A percentile compares a stretch with the other conserved stretches of the same genome.
These are phyloP conservation scores for Grallaria varia DNA, from an alignment of 2,113 vertebrate species.

Conservation along the genomic window DNA sequence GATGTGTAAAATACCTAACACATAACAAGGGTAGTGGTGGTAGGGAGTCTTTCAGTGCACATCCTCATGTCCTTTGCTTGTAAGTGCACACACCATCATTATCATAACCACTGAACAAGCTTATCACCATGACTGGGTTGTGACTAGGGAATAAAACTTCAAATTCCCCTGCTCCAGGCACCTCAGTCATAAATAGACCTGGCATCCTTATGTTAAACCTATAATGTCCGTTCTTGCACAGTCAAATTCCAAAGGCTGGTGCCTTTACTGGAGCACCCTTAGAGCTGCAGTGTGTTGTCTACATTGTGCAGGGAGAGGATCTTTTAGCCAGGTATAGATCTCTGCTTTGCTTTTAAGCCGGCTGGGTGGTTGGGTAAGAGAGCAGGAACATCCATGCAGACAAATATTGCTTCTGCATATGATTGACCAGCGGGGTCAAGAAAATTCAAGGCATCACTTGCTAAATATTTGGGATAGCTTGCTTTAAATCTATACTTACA, in stretches of 20 bases:
- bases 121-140: neutral
- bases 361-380: neutral
- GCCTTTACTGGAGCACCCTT: neutral
- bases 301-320: neutral
- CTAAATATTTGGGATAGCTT: neutral
- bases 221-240: neutral
- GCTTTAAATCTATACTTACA: neutral
- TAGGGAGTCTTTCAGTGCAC: neutral
- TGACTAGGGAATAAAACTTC: neutral
- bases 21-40: neutral
- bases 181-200: neutral
- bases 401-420: neutral
- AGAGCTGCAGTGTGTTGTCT: neutral
- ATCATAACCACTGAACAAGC: neutral
- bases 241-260: neutral
- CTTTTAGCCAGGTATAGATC: neutral
- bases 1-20: neutral
- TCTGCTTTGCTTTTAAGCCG: neutral
- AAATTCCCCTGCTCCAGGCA: neutral
- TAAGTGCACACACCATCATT: rapidly evolving
- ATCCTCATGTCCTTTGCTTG: neutral
- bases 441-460: neutral
- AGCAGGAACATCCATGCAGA: neutral
- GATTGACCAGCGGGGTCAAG: neutral
- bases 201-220: neutral